Evolutionary conservation across 2,888 invertebrate species (phyloP).

Genomic region (Sinelater perroti): DNA sequence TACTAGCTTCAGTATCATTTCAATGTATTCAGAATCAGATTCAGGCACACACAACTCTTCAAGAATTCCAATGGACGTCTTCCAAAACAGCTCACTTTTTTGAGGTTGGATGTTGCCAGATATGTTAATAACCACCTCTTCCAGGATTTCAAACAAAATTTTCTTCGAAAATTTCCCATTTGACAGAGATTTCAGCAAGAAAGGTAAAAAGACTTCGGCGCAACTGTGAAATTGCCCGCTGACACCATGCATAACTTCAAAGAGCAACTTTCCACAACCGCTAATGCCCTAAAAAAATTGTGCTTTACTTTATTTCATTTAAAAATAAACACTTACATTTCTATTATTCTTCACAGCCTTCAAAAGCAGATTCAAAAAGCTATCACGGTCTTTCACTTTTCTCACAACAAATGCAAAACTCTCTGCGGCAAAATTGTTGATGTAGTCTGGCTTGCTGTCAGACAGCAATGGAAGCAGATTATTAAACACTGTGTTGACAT

Average conservation of each 20-base stretch:
- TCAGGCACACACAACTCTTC: conserved; percentile 48
- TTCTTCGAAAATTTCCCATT: conserved; percentile 65
- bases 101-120: conserved; percentile 69
- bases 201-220: conserved; percentile 73
- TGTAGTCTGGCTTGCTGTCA: conserved; percentile 80
- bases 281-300: conserved; percentile 68
- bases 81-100: conserved; percentile 75
- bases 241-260: conserved; percentile 87
- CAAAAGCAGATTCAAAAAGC: conserved; percentile 76
- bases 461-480: conserved; percentile 79
- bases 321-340: conserved; percentile 67
- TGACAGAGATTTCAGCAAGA: conserved; percentile 71
- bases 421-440: conserved; percentile 94
- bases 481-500: conserved; percentile 77
- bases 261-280: conserved; percentile 88
- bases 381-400: conserved; percentile 82
- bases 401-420: conserved; percentile 95
- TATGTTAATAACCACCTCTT: conserved; percentile 71
- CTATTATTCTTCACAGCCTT: conserved; percentile 71
- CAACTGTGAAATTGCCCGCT: conserved; percentile 87
- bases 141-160: conserved; percentile 71
- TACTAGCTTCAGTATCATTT: conserved; percentile 66
- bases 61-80: conserved; percentile 59
- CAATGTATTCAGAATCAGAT: conserved; percentile 41
- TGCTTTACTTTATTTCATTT: not conserved